These are phyloP conservation scores for Lycaena phlaeas DNA, from an alignment of 2,888 invertebrate species.

Conservation along the genomic window DNA sequence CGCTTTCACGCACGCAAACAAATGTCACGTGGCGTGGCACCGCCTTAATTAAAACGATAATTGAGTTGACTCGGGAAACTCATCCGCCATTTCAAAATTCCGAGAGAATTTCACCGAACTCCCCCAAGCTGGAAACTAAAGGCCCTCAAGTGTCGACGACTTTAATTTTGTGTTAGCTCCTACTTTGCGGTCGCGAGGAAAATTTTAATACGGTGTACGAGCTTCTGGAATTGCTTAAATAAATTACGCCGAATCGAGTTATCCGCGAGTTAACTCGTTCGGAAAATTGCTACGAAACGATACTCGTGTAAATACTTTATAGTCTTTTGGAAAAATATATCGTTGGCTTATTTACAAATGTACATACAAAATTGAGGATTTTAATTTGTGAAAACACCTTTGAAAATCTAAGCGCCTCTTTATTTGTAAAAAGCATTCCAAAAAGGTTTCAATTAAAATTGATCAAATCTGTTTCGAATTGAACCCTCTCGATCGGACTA, in stretches of 20 bases:
- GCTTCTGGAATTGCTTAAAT: conserved; percentile 63
- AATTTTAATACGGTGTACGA: conserved; percentile 64
- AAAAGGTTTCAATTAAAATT: too few relatives aligned
- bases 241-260: conserved; percentile 59
- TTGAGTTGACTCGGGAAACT: conserved; percentile 73
- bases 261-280: conserved; percentile 37
- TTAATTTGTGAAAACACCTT: too few relatives aligned
- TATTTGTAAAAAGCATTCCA: too few relatives aligned
- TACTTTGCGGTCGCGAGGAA: conserved; percentile 65
- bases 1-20: conserved; percentile 72
- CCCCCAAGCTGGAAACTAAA: conserved; percentile 57
- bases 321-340: too few relatives aligned
- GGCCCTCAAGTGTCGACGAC: conserved; percentile 68
- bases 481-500: too few relatives aligned
- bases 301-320: conserved; percentile 21
- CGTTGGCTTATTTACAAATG: too few relatives aligned
- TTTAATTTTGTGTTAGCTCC: conserved; percentile 71
- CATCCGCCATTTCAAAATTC: conserved; percentile 71
- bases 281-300: conserved; percentile 36
- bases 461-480: too few relatives aligned
- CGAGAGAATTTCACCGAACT: conserved; percentile 63
- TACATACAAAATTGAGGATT: too few relatives aligned
- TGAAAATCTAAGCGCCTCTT: too few relatives aligned
- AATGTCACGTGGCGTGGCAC: conserved; percentile 66
- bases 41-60: conserved; percentile 74